Conservation (phyloP, 2,888 invertebrate species). For the Andrena minutula region DNA sequence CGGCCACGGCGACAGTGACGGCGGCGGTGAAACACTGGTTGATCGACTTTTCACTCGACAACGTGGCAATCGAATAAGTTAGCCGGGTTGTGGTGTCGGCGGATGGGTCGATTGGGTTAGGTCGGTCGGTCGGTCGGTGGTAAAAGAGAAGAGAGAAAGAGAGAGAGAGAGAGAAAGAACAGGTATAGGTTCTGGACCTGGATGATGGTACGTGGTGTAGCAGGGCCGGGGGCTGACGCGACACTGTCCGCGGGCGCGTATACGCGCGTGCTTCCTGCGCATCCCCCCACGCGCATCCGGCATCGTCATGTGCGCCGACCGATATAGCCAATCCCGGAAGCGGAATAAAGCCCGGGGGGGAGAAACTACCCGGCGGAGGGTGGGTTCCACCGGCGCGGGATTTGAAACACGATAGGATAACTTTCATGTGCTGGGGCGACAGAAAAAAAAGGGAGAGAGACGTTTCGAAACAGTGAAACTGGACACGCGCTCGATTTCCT, state of each 20-base stretch:
- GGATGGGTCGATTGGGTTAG: constrained; percentile 72
- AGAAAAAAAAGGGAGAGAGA: background rate
- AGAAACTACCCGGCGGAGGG: constrained; percentile 38
- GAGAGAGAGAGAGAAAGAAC: constrained; percentile 72
- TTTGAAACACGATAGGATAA: constrained; percentile 44
- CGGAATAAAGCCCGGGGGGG: constrained; percentile 55
- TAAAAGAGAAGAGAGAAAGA: constrained; percentile 68
- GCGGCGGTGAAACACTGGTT: constrained; percentile 62
- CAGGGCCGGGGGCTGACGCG: constrained; percentile 85
- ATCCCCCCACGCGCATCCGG: constrained; percentile 76
- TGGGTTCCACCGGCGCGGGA: constrained; percentile 47
- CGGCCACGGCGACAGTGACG: constrained; percentile 47
- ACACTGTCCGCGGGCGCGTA: constrained; percentile 81
- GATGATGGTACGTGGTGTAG: constrained; percentile 83
- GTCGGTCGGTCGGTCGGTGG: constrained; percentile 69
- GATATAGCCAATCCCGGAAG: constrained; percentile 71
- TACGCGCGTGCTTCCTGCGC: constrained; percentile 79
- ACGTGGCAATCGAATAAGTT: constrained; percentile 68
- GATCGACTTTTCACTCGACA: constrained; percentile 70
- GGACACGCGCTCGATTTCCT: background rate
- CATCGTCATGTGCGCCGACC: constrained; percentile 62
- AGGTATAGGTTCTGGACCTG: constrained; percentile 82
- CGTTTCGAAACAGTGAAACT: background rate
- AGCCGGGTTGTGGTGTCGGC: constrained; percentile 62
- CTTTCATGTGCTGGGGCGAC: background rate